A percentile compares a stretch with the other conserved stretches of the same genome.
phyloP scores from a whole-genome alignment of 2,113 vertebrate species.

The Symphodus melops region DNA sequence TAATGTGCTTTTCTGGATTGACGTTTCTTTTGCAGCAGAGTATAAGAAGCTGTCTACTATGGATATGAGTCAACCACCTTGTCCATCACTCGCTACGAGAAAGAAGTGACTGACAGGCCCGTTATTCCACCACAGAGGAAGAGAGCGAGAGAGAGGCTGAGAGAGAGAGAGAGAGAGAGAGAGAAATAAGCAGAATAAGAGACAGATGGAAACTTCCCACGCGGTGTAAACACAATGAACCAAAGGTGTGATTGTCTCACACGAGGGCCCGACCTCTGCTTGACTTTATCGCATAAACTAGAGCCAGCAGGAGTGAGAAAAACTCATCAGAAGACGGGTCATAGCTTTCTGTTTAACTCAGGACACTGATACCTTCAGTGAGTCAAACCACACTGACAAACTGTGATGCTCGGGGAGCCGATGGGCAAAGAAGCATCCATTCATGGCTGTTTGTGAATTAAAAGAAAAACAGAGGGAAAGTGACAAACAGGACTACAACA shows the following conservation, averaged over 20 bases:
- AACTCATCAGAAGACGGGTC: slow-evolving; percentile 8
- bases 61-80: slow-evolving; percentile 19
- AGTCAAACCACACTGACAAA: slow-evolving; percentile 12
- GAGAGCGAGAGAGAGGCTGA: slow-evolving; percentile 4
- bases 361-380: slow-evolving; percentile 15
- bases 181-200: slow-evolving; percentile 1
- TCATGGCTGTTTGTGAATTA: slow-evolving; percentile 25
- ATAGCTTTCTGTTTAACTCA: slow-evolving; percentile 11
- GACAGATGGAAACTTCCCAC: slow-evolving; percentile 52
- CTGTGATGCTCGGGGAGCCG: neutral
- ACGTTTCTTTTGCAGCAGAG: slow-evolving; percentile 11
- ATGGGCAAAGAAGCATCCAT: neutral
- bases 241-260: slow-evolving; percentile 34
- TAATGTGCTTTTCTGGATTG: slow-evolving; percentile 7
- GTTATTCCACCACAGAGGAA: slow-evolving; percentile 23
- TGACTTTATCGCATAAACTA: slow-evolving; percentile 6
- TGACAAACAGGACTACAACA: neutral
- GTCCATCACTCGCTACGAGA: slow-evolving; percentile 1
- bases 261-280: slow-evolving; percentile 20
- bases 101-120: slow-evolving; percentile 29
- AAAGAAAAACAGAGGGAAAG: neutral
- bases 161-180: neutral
- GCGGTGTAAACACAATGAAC: slow-evolving; percentile 33
- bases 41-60: slow-evolving; percentile 11
- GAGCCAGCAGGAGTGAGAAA: slow-evolving; percentile 33